phyloP scores from a whole-genome alignment of 2,113 vertebrate species.

The Sigmodon hispidus region DNA sequence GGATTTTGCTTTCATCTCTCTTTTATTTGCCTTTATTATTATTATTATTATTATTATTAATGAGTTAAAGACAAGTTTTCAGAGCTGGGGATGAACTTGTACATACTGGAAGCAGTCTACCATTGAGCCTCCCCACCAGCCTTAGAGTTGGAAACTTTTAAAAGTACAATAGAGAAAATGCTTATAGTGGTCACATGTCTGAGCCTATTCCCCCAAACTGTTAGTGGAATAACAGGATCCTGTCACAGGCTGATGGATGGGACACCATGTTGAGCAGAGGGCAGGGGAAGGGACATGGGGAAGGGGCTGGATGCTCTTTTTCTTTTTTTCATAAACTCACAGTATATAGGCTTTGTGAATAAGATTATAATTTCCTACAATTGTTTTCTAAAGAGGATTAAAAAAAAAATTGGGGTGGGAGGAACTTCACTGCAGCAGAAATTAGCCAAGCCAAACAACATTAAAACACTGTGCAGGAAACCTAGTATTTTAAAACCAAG shows the following conservation, averaged over 20 bases:
- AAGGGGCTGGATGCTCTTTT: background rate
- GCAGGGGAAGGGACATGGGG: background rate
- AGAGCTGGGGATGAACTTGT: background rate
- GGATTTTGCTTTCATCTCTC: background rate
- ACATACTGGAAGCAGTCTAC: background rate
- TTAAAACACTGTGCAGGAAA: slow-evolving; percentile 40
- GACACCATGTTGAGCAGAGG: background rate
- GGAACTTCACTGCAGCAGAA: background rate
- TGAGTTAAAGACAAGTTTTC: background rate
- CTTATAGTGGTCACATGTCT: slow-evolving; percentile 3
- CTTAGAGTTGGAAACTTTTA: background rate
- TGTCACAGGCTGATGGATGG: background rate
- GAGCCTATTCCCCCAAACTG: background rate
- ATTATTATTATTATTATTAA: background rate
- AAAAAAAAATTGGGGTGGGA: slow-evolving; percentile 4
- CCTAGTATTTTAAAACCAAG: slow-evolving; percentile 30
- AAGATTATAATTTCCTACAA: slow-evolving; percentile 59
- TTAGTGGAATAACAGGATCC: background rate
- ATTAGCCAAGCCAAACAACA: slow-evolving; percentile 46
- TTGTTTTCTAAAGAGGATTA: slow-evolving; percentile 62
- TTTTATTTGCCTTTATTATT: background rate
- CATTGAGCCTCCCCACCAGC: background rate
- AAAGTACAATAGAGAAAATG: slow-evolving; percentile 16
- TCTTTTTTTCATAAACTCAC: slow-evolving; percentile 22
- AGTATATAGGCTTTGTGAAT: slow-evolving; percentile 15